Evolutionary conservation across 2,888 invertebrate species (phyloP), one percentile per base, ranked within the genome.

Genomic region (Pristionchus fissidentatus): DNA sequence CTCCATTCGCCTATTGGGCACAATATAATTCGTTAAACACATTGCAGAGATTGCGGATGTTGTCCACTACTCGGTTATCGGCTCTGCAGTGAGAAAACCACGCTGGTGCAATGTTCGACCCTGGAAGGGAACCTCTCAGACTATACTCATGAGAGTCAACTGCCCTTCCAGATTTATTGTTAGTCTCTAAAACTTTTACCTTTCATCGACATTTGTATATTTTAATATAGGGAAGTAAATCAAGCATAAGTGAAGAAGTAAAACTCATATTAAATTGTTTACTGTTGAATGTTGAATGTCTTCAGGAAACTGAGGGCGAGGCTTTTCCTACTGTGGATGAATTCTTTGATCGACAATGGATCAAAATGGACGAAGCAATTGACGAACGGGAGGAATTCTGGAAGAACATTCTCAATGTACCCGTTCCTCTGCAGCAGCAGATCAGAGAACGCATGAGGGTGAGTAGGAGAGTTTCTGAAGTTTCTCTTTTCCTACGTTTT

Each of bases 71-170:
- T 83, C 85, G 19, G 52, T 85, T 3, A 85, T 89, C 73, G 88
- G 89, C 0, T 84, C 86, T 1, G 49, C 83, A 1, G 83, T 87
- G 26, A 75, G 62, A 29, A 86, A 84, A 49, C 88, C 89, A 4
- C 84, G 84, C 78, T 89, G 88, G 87, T 84, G 85, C n/a, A 49
- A 41, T 55, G 41, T 88, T 13, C 79, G 83, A 4, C 84, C 85
- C 29, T 84, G 84, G 85, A 85, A 84, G 41, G 22, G 55, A 22
- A 80, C 87, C 26, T 77, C 85, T 26, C 91, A 91, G 79, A 87
- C 88, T 10, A 84, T 90, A 19, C 55, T 91, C 1, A 46, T 90
- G 49, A 85, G 91, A 19, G 82, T 91, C 38, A 88, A 90, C 80
- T 89, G 88, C 35, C 82, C 84, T 8, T 84, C 86, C 0, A 83